Base-by-base conservation (phyloP, 2,113 vertebrate genomes). In the Heliornis fulica region DNA sequence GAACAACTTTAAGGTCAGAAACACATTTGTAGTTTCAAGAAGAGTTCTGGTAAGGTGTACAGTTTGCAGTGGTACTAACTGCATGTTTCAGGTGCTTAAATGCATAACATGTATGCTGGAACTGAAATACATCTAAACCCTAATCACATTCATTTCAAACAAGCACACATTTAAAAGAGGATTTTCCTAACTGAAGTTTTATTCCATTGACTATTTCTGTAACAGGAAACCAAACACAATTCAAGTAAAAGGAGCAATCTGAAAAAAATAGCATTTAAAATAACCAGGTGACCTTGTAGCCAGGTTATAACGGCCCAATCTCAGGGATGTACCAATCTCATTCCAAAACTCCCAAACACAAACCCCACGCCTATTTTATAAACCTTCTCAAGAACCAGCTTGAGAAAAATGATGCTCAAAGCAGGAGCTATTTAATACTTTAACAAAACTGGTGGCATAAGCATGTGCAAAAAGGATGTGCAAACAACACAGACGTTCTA, bases 401-500 rank as follows among this genome's bases (percentile, higher is more conserved):
- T 6, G 10, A 56, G 22, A 89, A 57, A 21, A 74, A 32, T 0
- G 3, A 29, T 11, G 48, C 41, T 63, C 51, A 75, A 66, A 63
- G 16, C 22, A 87, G 59, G 11, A 84, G 41, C 40, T 74, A 29
- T n/a, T 64, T 22, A 79, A 60, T 10, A 77, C 10, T 11, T 57
- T 45, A 45, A 68, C 11, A n/a, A 57, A 81, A 69, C 0, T 2
- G 18, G 7, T 38, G n/a, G 36, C 36, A 1, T 16, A 91, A 60
- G 32, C 0, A 1, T 16, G 22, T 23, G 32, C 0, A 1, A 50
- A 34, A 29, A 85, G 12, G 41, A 31, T 2, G 6, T 1, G 15
- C 0, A 31, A 53, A 53, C 0, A 59, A 31, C 63, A 76, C 7
- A 51, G 19, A 11, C 32, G 54, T 57, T 32, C 53, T 54, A 1